phyloP scores from a whole-genome alignment of 1,140 invertebrate genomes.

The Cherax destructor region DNA sequence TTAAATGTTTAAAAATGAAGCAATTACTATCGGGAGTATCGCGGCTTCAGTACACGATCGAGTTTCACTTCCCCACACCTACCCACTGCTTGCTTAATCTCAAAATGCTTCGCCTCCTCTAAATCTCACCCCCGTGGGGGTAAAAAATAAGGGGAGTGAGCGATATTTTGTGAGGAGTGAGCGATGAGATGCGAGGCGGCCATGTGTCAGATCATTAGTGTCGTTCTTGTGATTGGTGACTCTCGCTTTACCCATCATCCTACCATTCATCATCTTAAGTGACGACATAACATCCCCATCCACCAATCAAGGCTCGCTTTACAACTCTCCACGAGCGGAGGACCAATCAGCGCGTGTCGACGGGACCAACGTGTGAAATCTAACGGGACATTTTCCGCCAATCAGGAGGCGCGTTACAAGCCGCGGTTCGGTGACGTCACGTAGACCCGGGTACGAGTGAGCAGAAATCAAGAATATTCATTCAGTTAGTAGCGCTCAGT shows the following conservation, averaged over 20 bases:
- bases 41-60: constrained; percentile 40
- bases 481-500: constrained; percentile 68
- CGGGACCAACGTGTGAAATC: constrained; percentile 67
- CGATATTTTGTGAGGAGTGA: constrained; percentile 64
- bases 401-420: constrained; percentile 60
- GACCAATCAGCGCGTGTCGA: constrained; percentile 60
- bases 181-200: constrained; percentile 63
- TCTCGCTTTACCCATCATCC: constrained; percentile 72
- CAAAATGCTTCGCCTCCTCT: constrained; percentile 61
- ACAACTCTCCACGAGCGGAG: constrained; percentile 54
- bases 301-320: constrained; percentile 70
- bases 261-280: constrained; percentile 72
- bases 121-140: constrained; percentile 22
- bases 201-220: constrained; percentile 72
- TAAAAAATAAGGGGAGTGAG: constrained; percentile 50
- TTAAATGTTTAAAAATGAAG: constrained; percentile 66
- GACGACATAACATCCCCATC: constrained; percentile 71
- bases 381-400: constrained; percentile 70
- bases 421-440: constrained; percentile 62
- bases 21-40: constrained; percentile 25
- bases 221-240: constrained; percentile 72
- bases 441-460: constrained; percentile 60
- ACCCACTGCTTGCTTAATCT: constrained; percentile 22
- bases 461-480: constrained; percentile 71
- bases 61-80: constrained; percentile 29